Evolutionary conservation across 2,113 vertebrate genomes (phyloP).

Genomic region (Forbesichthys agassizii): DNA sequence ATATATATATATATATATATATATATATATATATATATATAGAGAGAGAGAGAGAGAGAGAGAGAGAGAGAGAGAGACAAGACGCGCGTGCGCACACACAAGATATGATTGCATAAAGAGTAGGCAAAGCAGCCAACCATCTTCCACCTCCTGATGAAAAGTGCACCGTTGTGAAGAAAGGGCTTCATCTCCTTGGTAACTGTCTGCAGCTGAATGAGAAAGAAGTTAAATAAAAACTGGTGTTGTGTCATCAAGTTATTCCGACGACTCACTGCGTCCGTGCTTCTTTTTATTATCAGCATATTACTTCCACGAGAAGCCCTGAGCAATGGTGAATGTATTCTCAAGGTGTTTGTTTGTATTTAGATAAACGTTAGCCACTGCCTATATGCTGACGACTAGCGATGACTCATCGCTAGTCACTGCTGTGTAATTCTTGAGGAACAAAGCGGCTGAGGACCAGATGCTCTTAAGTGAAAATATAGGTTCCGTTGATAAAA

Average conservation of each 20-base stretch:
- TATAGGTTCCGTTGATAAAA: not conserved
- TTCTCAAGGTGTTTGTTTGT: too few species aligned
- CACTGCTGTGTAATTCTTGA: slow-evolving; percentile 10
- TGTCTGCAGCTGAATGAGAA: slow-evolving; percentile 32
- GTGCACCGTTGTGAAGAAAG: slow-evolving; percentile 44
- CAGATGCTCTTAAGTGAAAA: slow-evolving; percentile 37
- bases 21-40: too few species aligned
- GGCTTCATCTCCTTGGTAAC: slow-evolving; percentile 64
- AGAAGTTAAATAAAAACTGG: slow-evolving; percentile 46
- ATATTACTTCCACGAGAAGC: not conserved
- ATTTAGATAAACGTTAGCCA: too few species aligned
- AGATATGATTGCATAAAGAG: slow-evolving; percentile 40
- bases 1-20: too few species aligned
- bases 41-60: too few species aligned
- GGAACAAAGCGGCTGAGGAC: slow-evolving; percentile 11
- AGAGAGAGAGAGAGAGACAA: slow-evolving; percentile 4
- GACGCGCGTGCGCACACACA: slow-evolving; percentile 1
- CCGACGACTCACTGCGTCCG: slow-evolving; percentile 31
- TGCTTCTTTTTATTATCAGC: slow-evolving; percentile 4
- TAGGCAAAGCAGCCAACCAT: slow-evolving; percentile 31
- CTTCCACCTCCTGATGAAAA: slow-evolving; percentile 54
- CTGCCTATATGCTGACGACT: too few species aligned
- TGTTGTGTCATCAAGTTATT: slow-evolving; percentile 35
- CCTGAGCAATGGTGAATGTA: slow-evolving; percentile 2
- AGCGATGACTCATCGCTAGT: slow-evolving; percentile 4